Conservation (phyloP, 2,113 vertebrate species). For the Sigmodon hispidus region DNA sequence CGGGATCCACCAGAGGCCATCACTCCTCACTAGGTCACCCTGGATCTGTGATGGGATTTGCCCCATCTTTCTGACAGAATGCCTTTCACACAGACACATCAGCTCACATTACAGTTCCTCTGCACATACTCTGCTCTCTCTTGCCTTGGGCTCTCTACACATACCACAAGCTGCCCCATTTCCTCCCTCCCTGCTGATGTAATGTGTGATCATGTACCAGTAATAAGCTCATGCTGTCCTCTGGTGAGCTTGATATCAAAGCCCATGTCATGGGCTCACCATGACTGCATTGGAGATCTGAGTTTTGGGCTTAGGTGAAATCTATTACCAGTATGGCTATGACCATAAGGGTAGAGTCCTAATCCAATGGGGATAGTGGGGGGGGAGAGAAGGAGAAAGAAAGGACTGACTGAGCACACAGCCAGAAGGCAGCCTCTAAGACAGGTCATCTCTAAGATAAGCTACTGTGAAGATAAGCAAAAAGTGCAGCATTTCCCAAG, state of each 20-base stretch:
- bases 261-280: too few species aligned
- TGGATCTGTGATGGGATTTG: rapidly evolving
- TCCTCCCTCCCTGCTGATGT: not conserved
- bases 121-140: rapidly evolving
- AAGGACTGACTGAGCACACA: not conserved
- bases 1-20: not conserved
- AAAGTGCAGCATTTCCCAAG: not conserved
- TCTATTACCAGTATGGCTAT: not conserved
- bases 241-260: not conserved
- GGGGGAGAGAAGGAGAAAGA: not conserved
- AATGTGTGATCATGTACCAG: rapidly evolving
- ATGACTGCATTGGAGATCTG: not conserved
- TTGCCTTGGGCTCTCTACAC: too few species aligned
- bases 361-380: not conserved
- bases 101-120: rapidly evolving
- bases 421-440: not conserved
- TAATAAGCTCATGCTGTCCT: too few species aligned
- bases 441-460: not conserved
- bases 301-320: not conserved
- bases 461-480: not conserved
- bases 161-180: not conserved
- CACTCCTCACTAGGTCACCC: not conserved
- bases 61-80: not conserved
- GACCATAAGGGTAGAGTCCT: not conserved
- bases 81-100: rapidly evolving